phyloP scores from a whole-genome alignment of 2,888 invertebrate species.

The Fragum sueziense region DNA sequence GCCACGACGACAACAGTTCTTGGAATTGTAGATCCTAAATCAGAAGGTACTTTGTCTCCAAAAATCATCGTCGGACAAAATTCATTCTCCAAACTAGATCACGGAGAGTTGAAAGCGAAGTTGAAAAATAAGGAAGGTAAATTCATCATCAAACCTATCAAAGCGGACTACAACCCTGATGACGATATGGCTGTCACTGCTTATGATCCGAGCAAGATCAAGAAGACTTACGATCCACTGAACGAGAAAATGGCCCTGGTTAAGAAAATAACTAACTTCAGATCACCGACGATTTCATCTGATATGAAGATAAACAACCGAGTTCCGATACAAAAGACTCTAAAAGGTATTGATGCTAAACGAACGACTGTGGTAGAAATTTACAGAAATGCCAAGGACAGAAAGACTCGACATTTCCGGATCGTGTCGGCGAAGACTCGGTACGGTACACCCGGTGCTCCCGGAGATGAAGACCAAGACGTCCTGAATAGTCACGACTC shows the following conservation, averaged over 20 bases:
- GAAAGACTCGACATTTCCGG: slow-evolving; percentile 67
- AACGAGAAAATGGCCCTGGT: slow-evolving; percentile 71
- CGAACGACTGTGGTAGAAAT: slow-evolving; percentile 70
- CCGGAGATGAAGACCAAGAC: slow-evolving; percentile 4
- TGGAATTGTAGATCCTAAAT: slow-evolving; percentile 65
- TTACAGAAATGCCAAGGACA: slow-evolving; percentile 66
- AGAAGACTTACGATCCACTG: slow-evolving; percentile 52
- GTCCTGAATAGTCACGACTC: not conserved
- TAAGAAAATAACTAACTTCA: slow-evolving; percentile 62
- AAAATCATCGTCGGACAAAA: slow-evolving; percentile 63
- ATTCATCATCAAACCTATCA: slow-evolving; percentile 65
- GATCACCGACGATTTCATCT: slow-evolving; percentile 66
- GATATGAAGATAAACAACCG: slow-evolving; percentile 73
- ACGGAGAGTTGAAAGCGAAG: slow-evolving; percentile 62
- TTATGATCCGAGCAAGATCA: slow-evolving; percentile 34
- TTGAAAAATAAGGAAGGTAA: slow-evolving; percentile 65
- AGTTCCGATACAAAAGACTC: slow-evolving; percentile 71
- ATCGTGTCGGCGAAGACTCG: slow-evolving; percentile 47
- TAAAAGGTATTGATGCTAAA: slow-evolving; percentile 66
- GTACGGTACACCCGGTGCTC: not conserved
- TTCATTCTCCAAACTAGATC: slow-evolving; percentile 64
- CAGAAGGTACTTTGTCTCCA: slow-evolving; percentile 59
- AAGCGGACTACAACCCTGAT: slow-evolving; percentile 26
- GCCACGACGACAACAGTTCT: slow-evolving; percentile 46
- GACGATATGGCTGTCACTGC: slow-evolving; percentile 46